Evolutionary conservation across 53 echinoderm and acorn worm genomes (phyloP).

Genomic region (Temnopleurus reevesii): DNA sequence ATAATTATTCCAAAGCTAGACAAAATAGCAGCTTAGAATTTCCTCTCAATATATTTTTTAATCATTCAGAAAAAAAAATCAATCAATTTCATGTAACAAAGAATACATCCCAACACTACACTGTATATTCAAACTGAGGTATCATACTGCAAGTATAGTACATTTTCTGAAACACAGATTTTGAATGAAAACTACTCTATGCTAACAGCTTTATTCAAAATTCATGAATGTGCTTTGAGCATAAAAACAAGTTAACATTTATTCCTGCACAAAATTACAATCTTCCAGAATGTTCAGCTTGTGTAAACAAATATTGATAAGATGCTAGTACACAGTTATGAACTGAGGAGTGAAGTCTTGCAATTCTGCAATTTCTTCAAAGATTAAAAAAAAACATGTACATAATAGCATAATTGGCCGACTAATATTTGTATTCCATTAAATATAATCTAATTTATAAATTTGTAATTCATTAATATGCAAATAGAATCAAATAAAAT

Average conservation of each 20-base stretch:
- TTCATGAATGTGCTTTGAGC: background rate
- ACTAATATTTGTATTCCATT: too few relatives aligned
- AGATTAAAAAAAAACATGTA: background rate
- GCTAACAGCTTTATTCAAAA: background rate
- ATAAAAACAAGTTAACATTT: too few relatives aligned
- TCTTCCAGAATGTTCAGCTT: background rate
- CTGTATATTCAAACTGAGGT: background rate
- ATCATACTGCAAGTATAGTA: conserved; percentile 2
- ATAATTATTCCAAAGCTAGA: too few relatives aligned
- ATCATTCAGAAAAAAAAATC: background rate
- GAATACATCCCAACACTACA: background rate
- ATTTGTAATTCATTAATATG: too few relatives aligned
- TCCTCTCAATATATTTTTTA: background rate
- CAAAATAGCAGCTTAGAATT: too few relatives aligned
- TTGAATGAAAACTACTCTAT: background rate
- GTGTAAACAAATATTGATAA: background rate
- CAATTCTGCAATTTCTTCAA: background rate
- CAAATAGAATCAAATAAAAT: background rate
- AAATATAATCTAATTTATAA: too few relatives aligned
- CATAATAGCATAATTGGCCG: too few relatives aligned
- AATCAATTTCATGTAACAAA: background rate
- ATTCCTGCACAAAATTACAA: background rate
- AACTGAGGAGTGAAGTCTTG: background rate
- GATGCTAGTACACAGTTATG: too few relatives aligned
- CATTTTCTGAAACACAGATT: background rate